Conservation (phyloP, 2,888 invertebrate species). For the Andrena flavipes region DNA sequence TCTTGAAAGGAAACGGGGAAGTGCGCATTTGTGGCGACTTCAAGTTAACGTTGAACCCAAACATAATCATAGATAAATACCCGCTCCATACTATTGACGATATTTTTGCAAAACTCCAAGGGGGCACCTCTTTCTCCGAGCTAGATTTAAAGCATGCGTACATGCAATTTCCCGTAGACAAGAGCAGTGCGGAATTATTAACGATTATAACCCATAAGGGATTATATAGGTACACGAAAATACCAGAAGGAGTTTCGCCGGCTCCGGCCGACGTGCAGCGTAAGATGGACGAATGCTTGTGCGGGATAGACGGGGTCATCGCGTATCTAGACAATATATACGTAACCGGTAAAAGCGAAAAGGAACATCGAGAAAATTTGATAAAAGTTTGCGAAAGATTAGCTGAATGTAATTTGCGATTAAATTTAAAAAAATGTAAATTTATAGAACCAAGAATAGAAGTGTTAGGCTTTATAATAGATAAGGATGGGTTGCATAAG, state of each 20-base stretch:
- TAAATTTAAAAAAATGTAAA: no score
- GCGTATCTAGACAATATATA: no score
- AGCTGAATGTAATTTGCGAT: no score
- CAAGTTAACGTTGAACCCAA: slow-evolving; percentile 4
- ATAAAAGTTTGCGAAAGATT: no score
- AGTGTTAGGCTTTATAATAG: no score
- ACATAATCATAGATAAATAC: background rate
- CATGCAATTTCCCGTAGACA: slow-evolving; percentile 4
- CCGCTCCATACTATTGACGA: background rate
- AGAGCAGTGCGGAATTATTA: background rate
- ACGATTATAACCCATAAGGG: slow-evolving; percentile 14
- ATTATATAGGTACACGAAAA: slow-evolving; percentile 3
- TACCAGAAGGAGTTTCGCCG: background rate
- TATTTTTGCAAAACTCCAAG: background rate
- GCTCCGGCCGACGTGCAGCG: background rate
- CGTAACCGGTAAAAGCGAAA: no score
- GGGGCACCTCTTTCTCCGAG: background rate
- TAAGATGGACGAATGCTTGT: no score
- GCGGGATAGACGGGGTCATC: no score
- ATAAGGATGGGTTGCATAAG: no score
- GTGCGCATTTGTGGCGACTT: slow-evolving; percentile 14
- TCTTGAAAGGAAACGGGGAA: background rate
- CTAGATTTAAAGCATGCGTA: background rate
- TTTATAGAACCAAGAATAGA: no score
- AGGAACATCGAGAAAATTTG: no score